phyloP scores from a whole-genome alignment of 1,140 invertebrate genomes.

The Ceratitis capitata region DNA sequence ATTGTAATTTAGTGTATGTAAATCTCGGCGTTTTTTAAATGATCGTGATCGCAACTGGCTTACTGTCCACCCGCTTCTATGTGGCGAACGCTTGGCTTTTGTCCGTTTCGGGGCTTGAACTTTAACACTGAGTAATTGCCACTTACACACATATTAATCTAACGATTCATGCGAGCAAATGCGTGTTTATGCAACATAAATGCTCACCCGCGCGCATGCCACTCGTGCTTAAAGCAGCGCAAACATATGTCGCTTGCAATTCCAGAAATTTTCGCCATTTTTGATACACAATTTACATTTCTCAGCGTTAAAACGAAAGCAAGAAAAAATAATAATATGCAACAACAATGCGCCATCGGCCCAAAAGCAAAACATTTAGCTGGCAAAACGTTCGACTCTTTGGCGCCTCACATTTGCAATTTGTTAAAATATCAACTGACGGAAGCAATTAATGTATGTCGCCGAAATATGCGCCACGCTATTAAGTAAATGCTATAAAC shows the following conservation, averaged over 20 bases:
- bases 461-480: slow-evolving; percentile 12
- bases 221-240: slow-evolving; percentile 9
- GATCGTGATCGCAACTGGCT: slow-evolving; percentile 19
- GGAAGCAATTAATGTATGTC: slow-evolving; percentile 36
- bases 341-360: not conserved
- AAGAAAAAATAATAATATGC: not conserved
- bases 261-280: too few species aligned
- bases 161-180: too few species aligned
- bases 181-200: not conserved
- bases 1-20: too few species aligned
- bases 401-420: slow-evolving; percentile 8
- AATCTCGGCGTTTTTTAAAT: too few species aligned
- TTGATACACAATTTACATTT: not conserved
- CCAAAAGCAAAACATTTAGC: not conserved
- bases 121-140: slow-evolving; percentile 37
- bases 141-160: slow-evolving; percentile 1
- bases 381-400: not conserved
- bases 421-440: slow-evolving; percentile 31
- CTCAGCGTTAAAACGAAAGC: not conserved
- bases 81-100: not conserved
- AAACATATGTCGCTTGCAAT: not conserved
- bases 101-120: slow-evolving; percentile 17
- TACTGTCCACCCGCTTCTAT: slow-evolving; percentile 18
- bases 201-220: not conserved
- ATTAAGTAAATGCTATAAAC: not conserved